Base-by-base conservation (phyloP, 2,888 invertebrate species). In the Phengaris alcon region DNA sequence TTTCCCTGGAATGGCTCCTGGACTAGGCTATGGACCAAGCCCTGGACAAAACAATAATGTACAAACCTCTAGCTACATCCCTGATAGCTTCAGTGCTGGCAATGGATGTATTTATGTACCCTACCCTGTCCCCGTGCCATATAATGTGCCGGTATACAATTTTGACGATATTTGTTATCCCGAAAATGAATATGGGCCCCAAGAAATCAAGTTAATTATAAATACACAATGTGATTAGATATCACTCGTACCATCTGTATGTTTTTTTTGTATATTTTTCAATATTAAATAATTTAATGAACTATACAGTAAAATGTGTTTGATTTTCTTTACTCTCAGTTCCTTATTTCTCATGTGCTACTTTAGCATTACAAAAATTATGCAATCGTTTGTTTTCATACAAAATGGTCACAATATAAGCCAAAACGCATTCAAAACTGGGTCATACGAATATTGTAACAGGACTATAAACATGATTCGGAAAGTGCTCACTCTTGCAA, bases 201-300 rank as follows among this genome's bases (percentile, higher is more conserved):
- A 78, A 54, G 81, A 80, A 77, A 76, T 81, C 55, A 78, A 70
- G 74, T 72, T 81, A 51, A 74, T 78, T 13, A 78, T 81, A 15
- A 78, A 74, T 73, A 75, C 80, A 48, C 81, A 81, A 10, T 74
- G 68, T 73, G 70, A 75, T 76, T 74, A 75, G 74, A 13, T 55
- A 46, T 46, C 48, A 44, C 13, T 35, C 52, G 15, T 35, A 35
- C 6, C 35, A 35, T 44, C 35, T 13, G 35, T 12, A 35, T 44
- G 0, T 59, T 22, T 64, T 64, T 22, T 64, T 44, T 35, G 10
- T 13, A 12, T 64, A 6, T 64, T 64, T 44, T 35, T 64, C 35
- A 6, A 35, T 35, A 64, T 35, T 64, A 64, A 44, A 64, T 44
- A 64, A 22, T 22, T 22, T 0, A 22, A 12, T 35, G 6, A 12